Evolutionary conservation across 1,140 invertebrate genomes (phyloP), one percentile per base, ranked within the genome.

Genomic region (Ceratosolen fusciceps): DNA sequence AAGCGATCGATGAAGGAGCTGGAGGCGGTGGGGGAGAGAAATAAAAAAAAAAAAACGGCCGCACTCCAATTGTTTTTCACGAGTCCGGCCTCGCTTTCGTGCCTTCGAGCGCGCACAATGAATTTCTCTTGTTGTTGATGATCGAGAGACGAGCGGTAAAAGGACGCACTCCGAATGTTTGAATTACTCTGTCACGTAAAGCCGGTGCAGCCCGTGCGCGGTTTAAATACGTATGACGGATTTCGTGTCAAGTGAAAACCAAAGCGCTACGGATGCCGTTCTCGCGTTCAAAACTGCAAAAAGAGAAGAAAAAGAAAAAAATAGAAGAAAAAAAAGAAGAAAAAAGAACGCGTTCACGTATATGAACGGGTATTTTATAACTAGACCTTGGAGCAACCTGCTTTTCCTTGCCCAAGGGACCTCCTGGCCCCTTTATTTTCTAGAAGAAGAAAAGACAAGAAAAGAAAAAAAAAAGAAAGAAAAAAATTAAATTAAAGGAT

Each of bases 131-230:
- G 65, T 79, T 79, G 70, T 74, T 39, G 58, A 79, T 74, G 54
- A 67, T 79, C 58, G 34, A 26, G 29, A 54, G 47, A 26, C 10
- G n/a, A 77, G 34, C 37, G 21, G 56, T 65, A 79, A 79, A 79
- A 67, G 49, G 58, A 79, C 24, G 77, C 39, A 19, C 49, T 58
- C 24, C 43, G 31, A 67, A 74, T 52, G 31, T 62, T 34, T 79
- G 58, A 62, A 74, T 74, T n/a, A 80, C 70, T 60, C 79, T 81
- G 83, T 80, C 79, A 70, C 81, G 39, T 37, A 54, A 75, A 37
- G 47, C 68, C 16, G 39, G 21, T 19, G 79, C 78, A 81, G 80
- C n/a, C n/a, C n/a, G 74, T 49, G 74, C 79, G 60, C 34, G 21
- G 21, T 60, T 74, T 58, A 31, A 58, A 21, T 58, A 24, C 21